Conservation (phyloP, 2,797 vertebrate species). For the Spinus olivaceus region DNA sequence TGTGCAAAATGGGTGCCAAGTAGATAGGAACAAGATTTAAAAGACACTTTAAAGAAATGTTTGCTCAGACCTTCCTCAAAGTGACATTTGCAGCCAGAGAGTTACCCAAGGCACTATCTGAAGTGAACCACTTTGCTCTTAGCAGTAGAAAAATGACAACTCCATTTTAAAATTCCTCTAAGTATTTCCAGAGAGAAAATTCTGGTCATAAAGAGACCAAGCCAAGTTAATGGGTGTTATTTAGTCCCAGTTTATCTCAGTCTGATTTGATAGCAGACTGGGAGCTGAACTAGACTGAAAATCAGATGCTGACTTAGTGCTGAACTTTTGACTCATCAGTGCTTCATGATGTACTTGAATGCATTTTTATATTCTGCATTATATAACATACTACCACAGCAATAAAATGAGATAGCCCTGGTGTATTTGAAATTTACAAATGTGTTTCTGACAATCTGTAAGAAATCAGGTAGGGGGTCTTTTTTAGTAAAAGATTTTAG, state of each 20-base stretch:
- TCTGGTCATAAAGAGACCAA: not conserved
- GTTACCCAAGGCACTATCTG: not conserved
- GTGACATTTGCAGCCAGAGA: not conserved
- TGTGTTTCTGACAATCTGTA: not conserved
- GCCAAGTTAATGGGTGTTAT: not conserved
- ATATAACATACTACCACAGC: not conserved
- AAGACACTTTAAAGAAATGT: not conserved
- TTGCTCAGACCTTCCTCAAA: not conserved
- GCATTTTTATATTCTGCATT: not conserved
- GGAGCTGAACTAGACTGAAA: not conserved
- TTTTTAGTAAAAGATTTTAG: not conserved
- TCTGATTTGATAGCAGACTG: not conserved
- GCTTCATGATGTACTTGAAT: not conserved
- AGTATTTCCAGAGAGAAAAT: not conserved
- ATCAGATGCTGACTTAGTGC: not conserved
- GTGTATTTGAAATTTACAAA: not conserved
- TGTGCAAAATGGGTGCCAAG: not conserved
- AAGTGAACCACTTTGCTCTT: not conserved
- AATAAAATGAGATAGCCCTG: not conserved
- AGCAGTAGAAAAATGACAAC: not conserved
- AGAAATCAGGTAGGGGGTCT: accelerated
- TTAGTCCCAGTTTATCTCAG: not conserved
- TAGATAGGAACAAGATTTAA: not conserved
- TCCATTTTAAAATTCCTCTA: not conserved
- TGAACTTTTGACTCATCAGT: not conserved